These are phyloP conservation scores for Phenganax stokvisi DNA, from an alignment of 92 coral and sea anemone species.

Conservation along the genomic window DNA sequence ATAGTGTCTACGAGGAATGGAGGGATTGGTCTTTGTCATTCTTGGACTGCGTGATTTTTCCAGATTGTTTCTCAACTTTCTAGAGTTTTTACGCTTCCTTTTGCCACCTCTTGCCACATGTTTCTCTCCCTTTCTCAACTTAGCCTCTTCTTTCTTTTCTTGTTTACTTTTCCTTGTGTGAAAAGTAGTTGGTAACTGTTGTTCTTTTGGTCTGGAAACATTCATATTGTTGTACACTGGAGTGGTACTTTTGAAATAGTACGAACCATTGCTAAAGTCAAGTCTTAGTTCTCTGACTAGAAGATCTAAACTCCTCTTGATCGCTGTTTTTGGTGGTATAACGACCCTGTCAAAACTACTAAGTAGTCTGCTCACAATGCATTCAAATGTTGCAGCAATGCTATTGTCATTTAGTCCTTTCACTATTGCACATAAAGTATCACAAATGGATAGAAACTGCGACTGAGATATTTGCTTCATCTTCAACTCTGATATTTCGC, in stretches of 20 bases:
- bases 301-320: conserved; percentile 22
- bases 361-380: conserved; percentile 22
- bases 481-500: conserved; percentile 70
- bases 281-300: conserved; percentile 16
- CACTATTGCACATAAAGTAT: conserved; percentile 74
- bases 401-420: conserved; percentile 65
- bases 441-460: conserved; percentile 79
- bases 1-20: conserved; percentile 12
- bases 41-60: conserved; percentile 6
- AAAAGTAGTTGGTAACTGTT: not conserved
- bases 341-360: conserved; percentile 32
- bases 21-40: not conserved
- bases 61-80: not conserved
- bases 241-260: not conserved
- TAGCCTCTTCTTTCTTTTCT: not conserved
- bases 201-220: not conserved
- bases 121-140: not conserved
- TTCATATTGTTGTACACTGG: not conserved
- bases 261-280: conserved; percentile 19
- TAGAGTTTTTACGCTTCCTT: not conserved
- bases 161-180: not conserved
- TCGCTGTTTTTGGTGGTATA: conserved; percentile 29
- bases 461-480: conserved; percentile 86
- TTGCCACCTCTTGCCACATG: not conserved
- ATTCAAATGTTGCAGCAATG: conserved; percentile 59